Conservation (phyloP, 1,140 invertebrate species). For the Apolygus lucorum region DNA sequence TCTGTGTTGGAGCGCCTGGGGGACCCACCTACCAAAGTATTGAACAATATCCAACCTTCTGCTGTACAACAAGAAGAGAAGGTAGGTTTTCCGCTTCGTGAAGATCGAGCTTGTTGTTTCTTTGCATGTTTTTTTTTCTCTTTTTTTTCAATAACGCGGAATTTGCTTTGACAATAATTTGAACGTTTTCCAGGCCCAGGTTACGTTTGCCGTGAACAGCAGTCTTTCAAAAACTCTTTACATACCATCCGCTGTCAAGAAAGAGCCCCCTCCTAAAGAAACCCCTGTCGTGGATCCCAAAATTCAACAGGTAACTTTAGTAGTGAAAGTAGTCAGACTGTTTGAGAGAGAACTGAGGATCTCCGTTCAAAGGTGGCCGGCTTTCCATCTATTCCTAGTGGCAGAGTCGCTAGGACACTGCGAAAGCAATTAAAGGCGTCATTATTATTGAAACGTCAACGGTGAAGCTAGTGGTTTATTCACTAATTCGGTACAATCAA, state of each 20-base stretch:
- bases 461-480: too few relatives aligned
- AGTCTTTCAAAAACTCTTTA: conserved; percentile 48
- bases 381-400: too few relatives aligned
- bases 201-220: conserved; percentile 40
- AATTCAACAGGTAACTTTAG: neutral
- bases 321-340: too few relatives aligned
- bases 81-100: conserved; percentile 4
- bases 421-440: too few relatives aligned
- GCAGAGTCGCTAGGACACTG: too few relatives aligned
- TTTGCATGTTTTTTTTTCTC: neutral
- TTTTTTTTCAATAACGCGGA: neutral
- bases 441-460: too few relatives aligned
- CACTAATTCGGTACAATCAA: too few relatives aligned
- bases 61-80: conserved; percentile 34
- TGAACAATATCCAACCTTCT: conserved; percentile 45
- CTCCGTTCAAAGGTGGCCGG: too few relatives aligned
- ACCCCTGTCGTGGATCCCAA: conserved; percentile 29
- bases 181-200: conserved; percentile 1
- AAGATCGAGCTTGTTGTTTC: neutral
- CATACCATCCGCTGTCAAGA: conserved; percentile 39
- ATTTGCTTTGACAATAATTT: too few relatives aligned
- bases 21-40: conserved; percentile 43
- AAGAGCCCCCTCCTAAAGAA: conserved; percentile 53
- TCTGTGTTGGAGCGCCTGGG: conserved; percentile 45
- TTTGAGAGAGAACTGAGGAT: too few relatives aligned